Evolutionary conservation across 2,797 vertebrate species (phyloP), one percentile per base, ranked within the genome.

Genomic region (Falco peregrinus): DNA sequence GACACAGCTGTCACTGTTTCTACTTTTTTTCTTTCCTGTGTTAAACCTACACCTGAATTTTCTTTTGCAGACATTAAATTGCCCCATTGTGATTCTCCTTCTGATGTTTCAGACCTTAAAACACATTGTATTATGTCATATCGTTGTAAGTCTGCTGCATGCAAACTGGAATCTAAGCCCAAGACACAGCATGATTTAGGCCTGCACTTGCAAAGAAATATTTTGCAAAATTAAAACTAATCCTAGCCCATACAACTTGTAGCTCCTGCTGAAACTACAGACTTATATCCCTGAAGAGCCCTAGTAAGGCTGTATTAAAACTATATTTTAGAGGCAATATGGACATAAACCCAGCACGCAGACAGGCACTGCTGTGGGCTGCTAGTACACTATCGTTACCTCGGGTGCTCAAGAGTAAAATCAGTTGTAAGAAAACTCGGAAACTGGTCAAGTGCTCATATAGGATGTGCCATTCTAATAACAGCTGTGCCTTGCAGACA

Each of bases 201-300:
- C 16, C 39, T 84, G 21, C 19, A 67, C 24, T 77, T 67, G 17
- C 37, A 53, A 85, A 65, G 45, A 87, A 77, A 33, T 57, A 28
- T 21, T 86, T 80, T 81, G 41, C 31, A 90, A 86, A 96, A 96
- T 70, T 80, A 81, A 70, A 93, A 86, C 37, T 33, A 19, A 37
- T 57, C 13, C 68, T 67, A n/a, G 26, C 8, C 86, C 13, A n/a
- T 6, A 29, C 3, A 69, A 28, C 37, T 71, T 33, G 10, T 13
- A 78, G 37, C 9, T 75, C n/a, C 22, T 2, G 5, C 41, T 50
- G 57, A 63, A 95, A 85, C 35, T 37, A 63, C 41, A 87, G 39
- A 65, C 12, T 87, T 11, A 7, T 41, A 24, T 35, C 10, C 14
- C 18, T 13, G n/a, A 76, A 77, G 47, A 69, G 9, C 5, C 29